These are phyloP conservation scores for Drosophila miranda DNA, from an alignment of 1,140 invertebrate species.

Conservation along the genomic window DNA sequence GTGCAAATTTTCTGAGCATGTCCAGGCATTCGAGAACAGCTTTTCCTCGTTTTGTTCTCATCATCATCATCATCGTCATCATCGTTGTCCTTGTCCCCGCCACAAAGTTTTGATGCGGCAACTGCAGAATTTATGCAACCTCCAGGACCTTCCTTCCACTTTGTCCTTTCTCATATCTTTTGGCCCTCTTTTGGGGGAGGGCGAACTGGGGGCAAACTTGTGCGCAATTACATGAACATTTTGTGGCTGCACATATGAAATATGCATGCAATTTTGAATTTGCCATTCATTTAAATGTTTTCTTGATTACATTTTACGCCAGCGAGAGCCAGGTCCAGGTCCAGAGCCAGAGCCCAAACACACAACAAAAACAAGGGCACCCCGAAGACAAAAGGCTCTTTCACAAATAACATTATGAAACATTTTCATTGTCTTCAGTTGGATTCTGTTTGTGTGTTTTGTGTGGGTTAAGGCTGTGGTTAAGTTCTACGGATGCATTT, in stretches of 20 bases:
- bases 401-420: constrained; percentile 63
- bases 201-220: constrained; percentile 45
- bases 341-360: constrained; percentile 13
- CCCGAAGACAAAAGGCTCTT: constrained; percentile 30
- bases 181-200: constrained; percentile 3
- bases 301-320: constrained; percentile 77
- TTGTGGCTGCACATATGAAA: constrained; percentile 79
- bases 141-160: constrained; percentile 1
- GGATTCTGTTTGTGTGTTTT: constrained; percentile 19
- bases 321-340: constrained; percentile 15
- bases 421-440: constrained; percentile 66
- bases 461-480: constrained; percentile 50
- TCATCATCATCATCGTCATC: not conserved
- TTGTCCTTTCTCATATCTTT: constrained; percentile 2
- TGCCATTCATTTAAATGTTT: constrained; percentile 79
- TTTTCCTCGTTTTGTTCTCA: constrained; percentile 42
- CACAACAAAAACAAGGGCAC: constrained; percentile 33
- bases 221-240: constrained; percentile 76
- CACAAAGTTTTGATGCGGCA: constrained; percentile 59
- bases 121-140: constrained; percentile 72
- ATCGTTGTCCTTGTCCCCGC: no score
- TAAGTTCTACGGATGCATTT: constrained; percentile 61
- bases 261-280: constrained; percentile 81
- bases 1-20: constrained; percentile 65
- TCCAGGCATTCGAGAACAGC: constrained; percentile 60